A percentile compares a stretch with the other conserved stretches of the same genome.
These are phyloP conservation scores for Setophaga petechia DNA, from an alignment of 2,113 vertebrate genomes.

Conservation along the genomic window DNA sequence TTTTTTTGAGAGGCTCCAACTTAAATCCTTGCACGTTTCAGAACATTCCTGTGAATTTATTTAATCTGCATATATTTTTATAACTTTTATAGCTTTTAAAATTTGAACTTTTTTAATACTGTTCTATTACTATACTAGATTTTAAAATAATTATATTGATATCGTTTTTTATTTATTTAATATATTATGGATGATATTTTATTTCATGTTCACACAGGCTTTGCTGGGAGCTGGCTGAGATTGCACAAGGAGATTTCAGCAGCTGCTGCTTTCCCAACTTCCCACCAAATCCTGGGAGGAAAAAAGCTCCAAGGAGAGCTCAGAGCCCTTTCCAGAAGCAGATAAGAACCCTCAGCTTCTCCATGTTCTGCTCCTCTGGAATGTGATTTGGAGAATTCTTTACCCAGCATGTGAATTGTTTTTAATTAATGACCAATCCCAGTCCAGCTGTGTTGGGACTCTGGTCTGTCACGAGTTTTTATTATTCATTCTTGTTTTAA, in stretches of 20 bases:
- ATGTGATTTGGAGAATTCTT: too few relatives aligned
- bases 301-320: too few relatives aligned
- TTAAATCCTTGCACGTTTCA: rapidly evolving
- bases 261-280: neutral
- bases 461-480: too few relatives aligned
- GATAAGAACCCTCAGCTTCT: too few relatives aligned
- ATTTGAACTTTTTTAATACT: neutral
- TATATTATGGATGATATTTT: neutral
- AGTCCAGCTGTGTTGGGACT: too few relatives aligned
- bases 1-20: neutral
- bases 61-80: neutral
- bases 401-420: too few relatives aligned
- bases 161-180: neutral
- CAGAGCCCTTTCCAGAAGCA: too few relatives aligned
- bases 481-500: too few relatives aligned
- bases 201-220: rapidly evolving
- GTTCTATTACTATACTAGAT: neutral
- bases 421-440: too few relatives aligned
- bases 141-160: neutral
- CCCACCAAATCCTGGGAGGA: neutral
- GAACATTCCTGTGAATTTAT: neutral
- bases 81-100: neutral
- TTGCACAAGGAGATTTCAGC: neutral
- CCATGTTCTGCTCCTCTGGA: too few relatives aligned
- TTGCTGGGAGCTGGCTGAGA: neutral